Evolutionary conservation across 2,888 invertebrate species (phyloP).

Genomic region (Agriotes lineatus): DNA sequence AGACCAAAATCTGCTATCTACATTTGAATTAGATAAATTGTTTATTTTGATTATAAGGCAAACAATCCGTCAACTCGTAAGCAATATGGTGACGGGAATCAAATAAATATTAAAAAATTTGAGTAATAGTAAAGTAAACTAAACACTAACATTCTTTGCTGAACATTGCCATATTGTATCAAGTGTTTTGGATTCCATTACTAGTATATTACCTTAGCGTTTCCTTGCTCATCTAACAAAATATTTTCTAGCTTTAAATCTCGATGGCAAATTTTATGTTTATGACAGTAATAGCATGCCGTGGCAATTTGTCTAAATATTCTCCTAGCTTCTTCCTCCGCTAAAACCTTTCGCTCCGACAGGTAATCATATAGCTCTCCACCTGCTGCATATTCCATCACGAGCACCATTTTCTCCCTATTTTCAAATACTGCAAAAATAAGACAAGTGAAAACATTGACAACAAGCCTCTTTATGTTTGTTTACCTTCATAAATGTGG

Average conservation of each 20-base stretch:
- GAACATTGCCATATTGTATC: too few species aligned
- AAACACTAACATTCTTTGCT: too few species aligned
- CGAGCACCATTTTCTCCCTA: slow-evolving; percentile 98
- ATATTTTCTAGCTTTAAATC: slow-evolving; percentile 97
- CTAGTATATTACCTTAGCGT: slow-evolving; percentile 82
- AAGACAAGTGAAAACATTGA: slow-evolving; percentile 11
- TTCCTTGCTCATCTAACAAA: slow-evolving; percentile 90
- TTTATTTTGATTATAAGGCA: background rate
- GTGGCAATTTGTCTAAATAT: slow-evolving; percentile 97
- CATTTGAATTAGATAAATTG: background rate
- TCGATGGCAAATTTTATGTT: slow-evolving; percentile 97
- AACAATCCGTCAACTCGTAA: too few species aligned
- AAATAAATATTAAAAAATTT: too few species aligned
- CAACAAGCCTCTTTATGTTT: background rate
- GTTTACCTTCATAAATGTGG: slow-evolving; percentile 97
- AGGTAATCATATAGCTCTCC: slow-evolving; percentile 98
- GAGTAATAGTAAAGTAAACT: background rate
- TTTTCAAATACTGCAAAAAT: slow-evolving; percentile 96
- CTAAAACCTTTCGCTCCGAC: slow-evolving; percentile 90
- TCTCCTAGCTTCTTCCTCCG: slow-evolving; percentile 92
- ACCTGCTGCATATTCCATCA: slow-evolving; percentile 99
- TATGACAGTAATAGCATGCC: slow-evolving; percentile 97
- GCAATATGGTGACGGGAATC: too few species aligned
- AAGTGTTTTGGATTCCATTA: background rate
- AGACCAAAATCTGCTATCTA: slow-evolving; percentile 99